Evolutionary conservation across 1,140 invertebrate genomes (phyloP), one percentile per base, ranked within the genome.

Genomic region (Aporrectodea caliginosa): DNA sequence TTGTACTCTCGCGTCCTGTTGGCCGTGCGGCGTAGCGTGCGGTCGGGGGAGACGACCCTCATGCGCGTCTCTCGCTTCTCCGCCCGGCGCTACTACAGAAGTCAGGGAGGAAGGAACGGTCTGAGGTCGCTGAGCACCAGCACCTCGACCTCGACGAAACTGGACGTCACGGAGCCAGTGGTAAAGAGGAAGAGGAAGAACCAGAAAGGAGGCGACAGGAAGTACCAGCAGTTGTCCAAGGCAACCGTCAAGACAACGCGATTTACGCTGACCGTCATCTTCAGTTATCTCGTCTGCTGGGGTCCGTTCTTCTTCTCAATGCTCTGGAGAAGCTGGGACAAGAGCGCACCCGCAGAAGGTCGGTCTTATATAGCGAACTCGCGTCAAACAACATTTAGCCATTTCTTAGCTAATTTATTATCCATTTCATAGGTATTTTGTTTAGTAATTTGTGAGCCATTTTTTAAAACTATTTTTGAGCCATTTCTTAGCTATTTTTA

Each of bases 181-280:
- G n/a, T n/a, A n/a, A n/a, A n/a, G n/a, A n/a, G n/a, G n/a, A n/a
- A n/a, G n/a, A n/a, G n/a, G n/a, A n/a, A n/a, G n/a, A 22, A 6
- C 6, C 6, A 6, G 43, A 22, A 6, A 22, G 43, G 43, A 58
- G 22, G 22, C 43, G 43, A 6, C 6, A 22, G 22, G 22, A 22
- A 22, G 22, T 58, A 12, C 43, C 6, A 12, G 43, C 22, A 12
- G 6, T 22, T 58, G 43, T 58, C 43, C 6, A 81, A 69, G 58
- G 69, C 80, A 14, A 92, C 92, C 86, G 91, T 93, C 80, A 93
- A 93, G 85, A 93, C 93, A 0, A 89, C 93, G 1, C 93, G 92
- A 82, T 91, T 94, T 82, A 94, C 92, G 0, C 86, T 94, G 27
- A 91, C 91, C 0, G 92, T 94, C 30, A 91, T 94, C 78, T 81